A percentile compares a stretch with the other conserved stretches of the same genome.
These are phyloP conservation scores for Amiota mariae DNA, from an alignment of 2,888 invertebrate species.

Conservation along the genomic window DNA sequence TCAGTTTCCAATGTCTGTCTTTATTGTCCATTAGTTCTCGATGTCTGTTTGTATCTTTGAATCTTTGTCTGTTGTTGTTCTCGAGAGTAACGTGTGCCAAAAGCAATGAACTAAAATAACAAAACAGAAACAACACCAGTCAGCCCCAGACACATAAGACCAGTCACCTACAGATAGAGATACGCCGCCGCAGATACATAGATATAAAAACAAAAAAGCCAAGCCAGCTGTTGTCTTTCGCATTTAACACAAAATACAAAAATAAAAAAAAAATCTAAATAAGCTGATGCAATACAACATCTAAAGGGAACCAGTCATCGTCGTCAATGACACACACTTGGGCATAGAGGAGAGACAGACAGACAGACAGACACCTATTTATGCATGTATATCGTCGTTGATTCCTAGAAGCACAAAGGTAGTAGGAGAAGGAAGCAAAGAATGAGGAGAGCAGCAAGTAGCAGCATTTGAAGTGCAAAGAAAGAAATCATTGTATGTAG, in stretches of 20 bases:
- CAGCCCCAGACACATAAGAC: not conserved
- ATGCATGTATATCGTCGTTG: too few relatives aligned
- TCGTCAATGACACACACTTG: too few relatives aligned
- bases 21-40: not conserved
- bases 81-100: conserved; percentile 27
- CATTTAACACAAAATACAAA: not conserved
- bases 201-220: not conserved
- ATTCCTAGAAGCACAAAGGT: too few relatives aligned
- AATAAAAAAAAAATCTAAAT: not conserved
- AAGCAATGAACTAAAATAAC: conserved; percentile 27
- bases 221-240: conserved; percentile 18
- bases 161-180: not conserved
- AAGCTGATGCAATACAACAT: conserved; percentile 11
- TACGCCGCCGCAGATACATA: not conserved
- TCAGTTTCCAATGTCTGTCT: not conserved
- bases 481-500: not conserved
- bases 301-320: conserved; percentile 3
- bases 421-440: not conserved
- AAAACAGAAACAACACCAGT: not conserved
- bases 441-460: not conserved
- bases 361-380: conserved; percentile 3
- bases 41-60: not conserved
- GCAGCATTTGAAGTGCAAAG: too few relatives aligned
- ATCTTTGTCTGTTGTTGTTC: not conserved
- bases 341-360: too few relatives aligned